These are phyloP conservation scores for Drosophila borealis DNA, from an alignment of 2,888 invertebrate genomes.

Conservation along the genomic window DNA sequence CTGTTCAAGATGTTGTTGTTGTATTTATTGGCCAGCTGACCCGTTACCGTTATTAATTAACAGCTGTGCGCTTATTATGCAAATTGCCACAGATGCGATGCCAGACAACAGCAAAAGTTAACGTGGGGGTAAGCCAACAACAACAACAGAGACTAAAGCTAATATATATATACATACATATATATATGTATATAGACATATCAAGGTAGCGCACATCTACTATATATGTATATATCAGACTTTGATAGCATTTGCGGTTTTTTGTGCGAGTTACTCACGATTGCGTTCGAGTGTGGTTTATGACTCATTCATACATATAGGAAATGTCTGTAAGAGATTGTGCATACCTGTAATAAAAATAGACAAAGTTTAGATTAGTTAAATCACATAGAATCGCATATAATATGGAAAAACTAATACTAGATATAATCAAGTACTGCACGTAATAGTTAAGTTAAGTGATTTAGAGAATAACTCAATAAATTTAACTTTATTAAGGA, in stretches of 20 bases:
- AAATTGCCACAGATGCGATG: slow-evolving; percentile 70
- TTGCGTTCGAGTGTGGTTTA: slow-evolving; percentile 19
- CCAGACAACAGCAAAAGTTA: slow-evolving; percentile 27
- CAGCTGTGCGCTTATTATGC: slow-evolving; percentile 78
- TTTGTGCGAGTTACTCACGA: slow-evolving; percentile 60
- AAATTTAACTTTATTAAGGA: slow-evolving; percentile 8
- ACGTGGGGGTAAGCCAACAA: slow-evolving; percentile 39
- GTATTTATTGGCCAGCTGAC: slow-evolving; percentile 56
- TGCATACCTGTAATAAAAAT: slow-evolving; percentile 62
- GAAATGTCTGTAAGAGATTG: slow-evolving; percentile 24
- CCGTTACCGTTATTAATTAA: slow-evolving; percentile 79
- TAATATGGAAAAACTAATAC: not conserved
- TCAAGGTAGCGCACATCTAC: slow-evolving; percentile 43
- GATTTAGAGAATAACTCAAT: not conserved
- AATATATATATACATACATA: slow-evolving; percentile 26
- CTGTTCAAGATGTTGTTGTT: slow-evolving; percentile 5
- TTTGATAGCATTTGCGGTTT: slow-evolving; percentile 50
- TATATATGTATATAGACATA: slow-evolving; percentile 30
- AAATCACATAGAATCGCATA: slow-evolving; percentile 1
- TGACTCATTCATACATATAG: slow-evolving; percentile 35
- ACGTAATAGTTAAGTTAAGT: slow-evolving; percentile 3
- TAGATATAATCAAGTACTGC: not conserved
- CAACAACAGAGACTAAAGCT: slow-evolving; percentile 16
- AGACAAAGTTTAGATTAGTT: slow-evolving; percentile 43
- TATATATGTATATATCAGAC: slow-evolving; percentile 17